A percentile compares a stretch with the other conserved stretches of the same genome.
These are phyloP conservation scores for Malacoctenus gilli DNA, from an alignment of 2,797 vertebrate genomes.

Conservation along the genomic window DNA sequence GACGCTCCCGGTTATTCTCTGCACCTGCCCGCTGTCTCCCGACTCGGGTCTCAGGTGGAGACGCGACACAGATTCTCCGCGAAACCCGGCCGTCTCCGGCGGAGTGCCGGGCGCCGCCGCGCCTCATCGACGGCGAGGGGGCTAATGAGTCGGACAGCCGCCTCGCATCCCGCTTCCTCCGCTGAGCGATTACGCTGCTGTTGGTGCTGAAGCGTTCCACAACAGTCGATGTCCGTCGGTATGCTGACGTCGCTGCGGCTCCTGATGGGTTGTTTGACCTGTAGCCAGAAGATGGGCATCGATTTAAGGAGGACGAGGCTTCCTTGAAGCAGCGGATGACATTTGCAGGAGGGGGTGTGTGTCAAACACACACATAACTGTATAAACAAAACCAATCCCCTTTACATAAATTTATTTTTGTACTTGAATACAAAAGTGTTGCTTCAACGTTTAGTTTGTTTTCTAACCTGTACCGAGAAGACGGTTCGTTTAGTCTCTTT, in stretches of 20 bases:
- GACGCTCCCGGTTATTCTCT: constrained; percentile 9
- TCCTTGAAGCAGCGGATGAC: constrained; percentile 13
- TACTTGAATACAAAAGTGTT: too few species aligned
- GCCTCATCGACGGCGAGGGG: constrained; percentile 31
- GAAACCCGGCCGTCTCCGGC: constrained; percentile 15
- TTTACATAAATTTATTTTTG: too few species aligned
- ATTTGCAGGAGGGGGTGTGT: neutral
- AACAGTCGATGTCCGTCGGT: constrained; percentile 44
- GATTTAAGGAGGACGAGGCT: constrained; percentile 46
- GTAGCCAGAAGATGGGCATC: constrained; percentile 33
- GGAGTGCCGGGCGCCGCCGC: constrained; percentile 16
- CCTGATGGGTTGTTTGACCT: constrained; percentile 47
- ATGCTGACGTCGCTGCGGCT: constrained; percentile 14
- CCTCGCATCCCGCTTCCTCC: constrained; percentile 35
- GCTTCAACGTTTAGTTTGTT: too few species aligned
- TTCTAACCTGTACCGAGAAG: too few species aligned
- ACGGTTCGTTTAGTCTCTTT: too few species aligned
- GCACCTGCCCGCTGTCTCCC: constrained; percentile 12
- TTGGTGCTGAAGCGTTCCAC: constrained; percentile 23
- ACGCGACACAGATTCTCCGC: constrained; percentile 20
- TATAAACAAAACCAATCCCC: too few species aligned
- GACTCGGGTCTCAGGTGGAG: constrained; percentile 36
- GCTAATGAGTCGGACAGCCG: constrained; percentile 10
- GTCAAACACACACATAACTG: too few species aligned
- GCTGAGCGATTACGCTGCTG: constrained; percentile 31